Conservation (phyloP, 2,888 invertebrate species). For the Chrysodeixis includens region DNA sequence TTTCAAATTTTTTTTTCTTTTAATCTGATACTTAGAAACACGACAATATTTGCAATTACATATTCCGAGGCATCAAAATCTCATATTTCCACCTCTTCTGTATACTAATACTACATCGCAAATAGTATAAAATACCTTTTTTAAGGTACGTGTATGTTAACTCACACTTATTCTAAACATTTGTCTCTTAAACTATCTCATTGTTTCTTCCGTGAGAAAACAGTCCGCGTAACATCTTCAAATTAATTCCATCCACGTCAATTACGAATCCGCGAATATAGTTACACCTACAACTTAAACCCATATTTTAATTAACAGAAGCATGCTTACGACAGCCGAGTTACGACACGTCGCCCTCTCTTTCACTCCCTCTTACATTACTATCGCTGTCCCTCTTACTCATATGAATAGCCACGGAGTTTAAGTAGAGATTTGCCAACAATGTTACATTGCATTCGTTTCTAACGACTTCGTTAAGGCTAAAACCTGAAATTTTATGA, state of each 20-base stretch:
- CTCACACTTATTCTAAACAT: neutral
- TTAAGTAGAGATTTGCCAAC: conserved; percentile 73
- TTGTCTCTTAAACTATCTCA: neutral
- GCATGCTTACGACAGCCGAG: conserved; percentile 71
- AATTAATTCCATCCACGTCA: conserved; percentile 29
- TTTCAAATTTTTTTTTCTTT: too few species aligned
- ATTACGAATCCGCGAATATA: conserved; percentile 49
- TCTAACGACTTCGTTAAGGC: conserved; percentile 81
- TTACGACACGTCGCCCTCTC: conserved; percentile 71
- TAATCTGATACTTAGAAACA: too few species aligned
- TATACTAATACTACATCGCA: too few species aligned
- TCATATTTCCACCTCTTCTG: too few species aligned
- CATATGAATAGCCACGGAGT: conserved; percentile 64
- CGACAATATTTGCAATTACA: too few species aligned
- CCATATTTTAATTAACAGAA: conserved; percentile 69
- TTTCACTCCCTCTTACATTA: conserved; percentile 19
- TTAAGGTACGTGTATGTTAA: too few species aligned
- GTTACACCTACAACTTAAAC: conserved; percentile 57
- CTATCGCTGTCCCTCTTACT: conserved; percentile 66
- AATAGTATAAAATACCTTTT: too few species aligned
- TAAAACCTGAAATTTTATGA: conserved; percentile 88
- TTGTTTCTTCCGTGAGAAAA: conserved; percentile 3
- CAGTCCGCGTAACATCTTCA: conserved; percentile 10
- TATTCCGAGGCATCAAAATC: too few species aligned
- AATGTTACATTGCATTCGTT: conserved; percentile 75